Percentiles rank a stretch among this genome's conserved stretches.
phyloP scores from a whole-genome alignment of 53 echinoderm and acorn worm genomes.

The Crossaster papposus region DNA sequence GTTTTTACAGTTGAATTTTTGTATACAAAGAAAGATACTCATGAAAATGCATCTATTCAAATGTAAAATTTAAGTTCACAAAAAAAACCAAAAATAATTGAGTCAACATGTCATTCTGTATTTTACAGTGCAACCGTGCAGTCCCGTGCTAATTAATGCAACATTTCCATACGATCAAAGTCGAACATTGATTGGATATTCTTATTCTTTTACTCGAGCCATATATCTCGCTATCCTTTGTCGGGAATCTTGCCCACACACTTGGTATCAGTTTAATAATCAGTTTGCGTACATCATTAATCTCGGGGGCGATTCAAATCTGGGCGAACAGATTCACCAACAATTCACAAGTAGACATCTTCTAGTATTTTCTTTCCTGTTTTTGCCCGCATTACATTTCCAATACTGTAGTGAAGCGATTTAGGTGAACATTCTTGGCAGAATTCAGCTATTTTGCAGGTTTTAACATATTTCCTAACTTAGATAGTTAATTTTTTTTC shows the following conservation, averaged over 20 bases:
- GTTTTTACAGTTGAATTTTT: too few species aligned
- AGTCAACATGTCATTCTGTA: not conserved
- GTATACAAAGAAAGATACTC: too few species aligned
- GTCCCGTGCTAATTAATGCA: slow-evolving; percentile 17
- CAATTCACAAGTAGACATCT: not conserved
- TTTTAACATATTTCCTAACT: too few species aligned
- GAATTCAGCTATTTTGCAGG: not conserved
- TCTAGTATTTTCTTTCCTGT: not conserved
- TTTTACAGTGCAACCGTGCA: not conserved
- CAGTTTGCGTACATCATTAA: slow-evolving; percentile 40
- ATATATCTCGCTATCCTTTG: not conserved
- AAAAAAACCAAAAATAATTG: not conserved
- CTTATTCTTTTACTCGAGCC: not conserved
- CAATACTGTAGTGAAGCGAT: too few species aligned
- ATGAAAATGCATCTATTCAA: too few species aligned
- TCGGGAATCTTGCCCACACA: not conserved
- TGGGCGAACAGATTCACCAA: not conserved
- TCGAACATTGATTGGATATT: not conserved
- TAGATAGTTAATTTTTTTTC: too few species aligned
- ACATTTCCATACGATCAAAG: slow-evolving; percentile 7
- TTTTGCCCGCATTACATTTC: too few species aligned
- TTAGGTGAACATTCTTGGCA: too few species aligned
- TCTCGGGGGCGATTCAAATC: slow-evolving; percentile 8
- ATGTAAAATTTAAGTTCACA: too few species aligned
- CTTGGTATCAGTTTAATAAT: slow-evolving; percentile 23